Percentiles rank a stretch among this genome's conserved stretches.
These are phyloP conservation scores for Megalurothrips usitatus DNA, from an alignment of 2,888 invertebrate genomes.

Conservation along the genomic window DNA sequence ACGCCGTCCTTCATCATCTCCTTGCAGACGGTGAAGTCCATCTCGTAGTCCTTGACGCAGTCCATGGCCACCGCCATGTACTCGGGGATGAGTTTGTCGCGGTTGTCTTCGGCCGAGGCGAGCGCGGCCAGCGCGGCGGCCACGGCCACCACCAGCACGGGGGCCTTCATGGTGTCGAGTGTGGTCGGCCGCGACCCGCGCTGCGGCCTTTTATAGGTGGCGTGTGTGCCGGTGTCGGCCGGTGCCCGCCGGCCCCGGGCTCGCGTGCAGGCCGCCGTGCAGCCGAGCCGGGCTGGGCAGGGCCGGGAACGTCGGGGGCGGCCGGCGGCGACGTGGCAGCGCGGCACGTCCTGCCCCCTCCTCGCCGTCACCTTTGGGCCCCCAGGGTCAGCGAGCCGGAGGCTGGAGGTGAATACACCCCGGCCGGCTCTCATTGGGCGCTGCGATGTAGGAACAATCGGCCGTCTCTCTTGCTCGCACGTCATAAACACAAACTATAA, in stretches of 20 bases:
- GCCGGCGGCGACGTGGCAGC: no score
- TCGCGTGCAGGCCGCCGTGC: neutral
- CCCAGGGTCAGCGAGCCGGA: no score
- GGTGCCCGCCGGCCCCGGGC: neutral
- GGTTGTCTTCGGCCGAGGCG: neutral
- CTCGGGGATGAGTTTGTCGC: slow-evolving; percentile 13
- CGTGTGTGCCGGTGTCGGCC: neutral
- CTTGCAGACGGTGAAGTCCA: slow-evolving; percentile 19
- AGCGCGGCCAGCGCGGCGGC: neutral
- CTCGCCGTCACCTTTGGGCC: no score
- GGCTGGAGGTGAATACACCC: no score
- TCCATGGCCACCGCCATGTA: slow-evolving; percentile 9
- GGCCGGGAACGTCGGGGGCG: no score
- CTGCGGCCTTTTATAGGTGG: neutral
- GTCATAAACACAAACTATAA: no score
- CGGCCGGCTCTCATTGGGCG: no score
- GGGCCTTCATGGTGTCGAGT: neutral
- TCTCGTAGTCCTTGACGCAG: slow-evolving; percentile 24
- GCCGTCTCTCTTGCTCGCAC: no score
- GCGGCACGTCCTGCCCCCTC: no score
- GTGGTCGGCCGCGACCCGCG: neutral
- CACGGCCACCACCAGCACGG: neutral
- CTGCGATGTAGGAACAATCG: no score
- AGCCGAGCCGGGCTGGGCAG: no score
- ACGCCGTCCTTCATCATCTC: slow-evolving; percentile 11